Evolutionary conservation across 1,140 invertebrate species (phyloP).

Genomic region (Forficula auricularia): DNA sequence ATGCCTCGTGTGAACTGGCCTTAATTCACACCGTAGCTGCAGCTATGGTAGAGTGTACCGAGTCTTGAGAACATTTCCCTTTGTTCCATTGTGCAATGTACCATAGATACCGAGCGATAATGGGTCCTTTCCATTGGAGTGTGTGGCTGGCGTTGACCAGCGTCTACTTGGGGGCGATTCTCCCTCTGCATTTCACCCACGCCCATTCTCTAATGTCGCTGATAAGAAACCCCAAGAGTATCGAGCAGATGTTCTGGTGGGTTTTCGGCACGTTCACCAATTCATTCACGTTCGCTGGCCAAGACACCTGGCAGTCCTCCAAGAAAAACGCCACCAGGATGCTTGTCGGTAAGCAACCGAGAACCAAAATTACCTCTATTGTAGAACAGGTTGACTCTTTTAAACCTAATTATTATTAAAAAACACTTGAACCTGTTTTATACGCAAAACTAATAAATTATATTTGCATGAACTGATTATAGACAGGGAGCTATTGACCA

Average conservation of each 20-base stretch:
- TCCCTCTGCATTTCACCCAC: constrained; percentile 49
- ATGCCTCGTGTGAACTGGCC: no score
- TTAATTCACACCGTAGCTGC: no score
- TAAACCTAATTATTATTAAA: no score
- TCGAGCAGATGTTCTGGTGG: constrained; percentile 28
- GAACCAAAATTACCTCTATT: no score
- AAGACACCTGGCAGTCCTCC: constrained; percentile 45
- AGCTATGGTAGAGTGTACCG: no score
- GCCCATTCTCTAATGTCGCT: constrained; percentile 41
- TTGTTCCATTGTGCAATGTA: no score
- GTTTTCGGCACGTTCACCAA: constrained; percentile 68
- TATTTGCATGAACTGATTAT: no score
- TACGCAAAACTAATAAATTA: no score
- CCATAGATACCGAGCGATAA: constrained; percentile 62
- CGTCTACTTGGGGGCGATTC: constrained; percentile 48
- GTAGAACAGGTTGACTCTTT: no score
- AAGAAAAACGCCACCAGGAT: constrained; percentile 46
- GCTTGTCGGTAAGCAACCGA: constrained; percentile 46
- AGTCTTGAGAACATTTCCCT: no score
- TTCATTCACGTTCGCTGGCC: constrained; percentile 48
- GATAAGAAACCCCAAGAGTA: constrained; percentile 31
- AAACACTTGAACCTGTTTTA: no score
- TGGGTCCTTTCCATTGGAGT: constrained; percentile 58
- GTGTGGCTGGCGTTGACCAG: constrained; percentile 52
- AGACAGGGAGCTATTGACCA: no score